Evolutionary conservation across 2,888 invertebrate species (phyloP).

Genomic region (Arrhopalites spinosus): DNA sequence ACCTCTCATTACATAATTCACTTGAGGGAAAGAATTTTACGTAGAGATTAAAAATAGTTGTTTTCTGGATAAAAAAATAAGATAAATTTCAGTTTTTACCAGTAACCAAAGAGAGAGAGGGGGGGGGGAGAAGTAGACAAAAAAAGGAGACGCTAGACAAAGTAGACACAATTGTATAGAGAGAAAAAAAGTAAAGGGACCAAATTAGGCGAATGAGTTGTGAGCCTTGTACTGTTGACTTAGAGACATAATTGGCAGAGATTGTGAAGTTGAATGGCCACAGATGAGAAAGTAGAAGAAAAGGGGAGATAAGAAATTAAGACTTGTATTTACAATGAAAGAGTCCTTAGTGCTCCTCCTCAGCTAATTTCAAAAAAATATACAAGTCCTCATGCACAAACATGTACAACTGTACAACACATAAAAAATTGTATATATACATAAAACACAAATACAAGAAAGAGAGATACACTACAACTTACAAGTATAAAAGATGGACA

Average conservation of each 20-base stretch:
- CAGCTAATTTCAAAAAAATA: background rate
- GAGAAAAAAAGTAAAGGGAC: conserved; percentile 9
- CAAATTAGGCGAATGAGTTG: conserved; percentile 33
- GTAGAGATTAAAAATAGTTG: too few relatives aligned
- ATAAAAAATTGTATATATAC: background rate
- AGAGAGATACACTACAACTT: too few relatives aligned
- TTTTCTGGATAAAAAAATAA: too few relatives aligned
- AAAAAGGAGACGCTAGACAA: background rate
- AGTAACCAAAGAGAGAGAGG: conserved; percentile 1
- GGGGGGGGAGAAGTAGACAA: conserved; percentile 3
- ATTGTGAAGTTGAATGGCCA: conserved; percentile 33
- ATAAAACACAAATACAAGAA: background rate
- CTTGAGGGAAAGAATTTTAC: background rate
- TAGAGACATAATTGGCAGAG: conserved; percentile 36
- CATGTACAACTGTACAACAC: background rate
- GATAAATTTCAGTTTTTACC: too few relatives aligned
- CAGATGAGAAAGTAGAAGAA: background rate
- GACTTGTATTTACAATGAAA: conserved; percentile 19
- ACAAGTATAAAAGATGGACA: background rate
- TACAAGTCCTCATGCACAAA: background rate
- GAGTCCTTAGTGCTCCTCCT: background rate
- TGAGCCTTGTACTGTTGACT: conserved; percentile 29
- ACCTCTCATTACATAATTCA: too few relatives aligned
- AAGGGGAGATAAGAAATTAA: conserved; percentile 15
- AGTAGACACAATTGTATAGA: background rate